Evolutionary conservation across 64 coral and sea anemone species (phyloP).

Genomic region (Catalaphyllia jardinei): DNA sequence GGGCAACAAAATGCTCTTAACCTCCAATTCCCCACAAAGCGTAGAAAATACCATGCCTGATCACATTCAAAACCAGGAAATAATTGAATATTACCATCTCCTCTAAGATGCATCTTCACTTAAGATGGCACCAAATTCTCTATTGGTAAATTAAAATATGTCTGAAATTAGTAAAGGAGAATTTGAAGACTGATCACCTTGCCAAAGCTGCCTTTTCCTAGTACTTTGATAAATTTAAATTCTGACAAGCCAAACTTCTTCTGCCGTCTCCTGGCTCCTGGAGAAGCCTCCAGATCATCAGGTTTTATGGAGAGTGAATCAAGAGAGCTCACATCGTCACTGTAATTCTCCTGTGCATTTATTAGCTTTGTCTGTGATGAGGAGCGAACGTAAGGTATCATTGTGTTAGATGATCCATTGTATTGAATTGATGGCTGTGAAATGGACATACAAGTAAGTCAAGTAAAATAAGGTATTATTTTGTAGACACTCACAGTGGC

Average conservation of each 20-base stretch:
- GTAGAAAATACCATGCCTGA: too few species aligned
- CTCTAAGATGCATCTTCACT: too few species aligned
- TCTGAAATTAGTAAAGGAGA: too few species aligned
- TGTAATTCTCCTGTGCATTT: neutral
- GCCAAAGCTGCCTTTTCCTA: constrained; percentile 98
- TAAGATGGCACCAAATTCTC: too few species aligned
- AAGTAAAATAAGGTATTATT: neutral
- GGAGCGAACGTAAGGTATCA: neutral
- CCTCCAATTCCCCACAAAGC: too few species aligned
- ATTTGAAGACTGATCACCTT: constrained; percentile 57
- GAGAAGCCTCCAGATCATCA: constrained; percentile 66
- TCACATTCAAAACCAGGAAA: too few species aligned
- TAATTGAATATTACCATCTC: too few species aligned
- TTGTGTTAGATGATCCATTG: constrained; percentile 27
- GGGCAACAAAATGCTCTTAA: too few species aligned
- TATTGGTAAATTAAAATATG: too few species aligned
- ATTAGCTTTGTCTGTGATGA: neutral
- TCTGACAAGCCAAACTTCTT: constrained; percentile 75
- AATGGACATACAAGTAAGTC: neutral
- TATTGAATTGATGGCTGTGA: constrained; percentile 42
- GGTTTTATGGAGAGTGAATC: constrained; percentile 58
- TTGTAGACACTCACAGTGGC: too few species aligned
- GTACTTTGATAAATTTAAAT: constrained; percentile 90
- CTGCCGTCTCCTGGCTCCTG: constrained; percentile 68
- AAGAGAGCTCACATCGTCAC: constrained; percentile 22